Conservation (phyloP, 2,797 vertebrate species). For the Falco peregrinus region DNA sequence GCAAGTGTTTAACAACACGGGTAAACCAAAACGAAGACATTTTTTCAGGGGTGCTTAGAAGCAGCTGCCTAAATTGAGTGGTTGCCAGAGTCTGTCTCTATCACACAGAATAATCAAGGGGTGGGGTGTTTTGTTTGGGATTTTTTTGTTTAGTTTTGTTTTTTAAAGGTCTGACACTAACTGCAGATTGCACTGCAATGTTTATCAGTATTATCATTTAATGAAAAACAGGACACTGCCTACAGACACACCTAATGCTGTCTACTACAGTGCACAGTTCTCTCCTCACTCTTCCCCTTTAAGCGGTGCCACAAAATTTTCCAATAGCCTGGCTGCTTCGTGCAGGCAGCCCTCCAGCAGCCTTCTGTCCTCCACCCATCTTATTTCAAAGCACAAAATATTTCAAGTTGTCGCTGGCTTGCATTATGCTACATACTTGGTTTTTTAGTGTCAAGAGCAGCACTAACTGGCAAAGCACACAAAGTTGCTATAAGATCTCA, state of each 20-base stretch:
- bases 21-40: accelerated
- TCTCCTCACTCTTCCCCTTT: not conserved
- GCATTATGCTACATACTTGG: accelerated
- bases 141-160: not conserved
- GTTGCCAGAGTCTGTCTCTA: not conserved
- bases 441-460: not conserved
- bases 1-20: not conserved
- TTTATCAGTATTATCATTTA: not conserved
- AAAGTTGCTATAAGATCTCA: not conserved
- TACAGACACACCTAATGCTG: accelerated
- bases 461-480: not conserved
- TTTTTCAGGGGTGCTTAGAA: not conserved
- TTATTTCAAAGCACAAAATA: not conserved
- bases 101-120: not conserved
- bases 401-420: accelerated
- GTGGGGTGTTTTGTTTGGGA: not conserved
- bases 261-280: too few species aligned
- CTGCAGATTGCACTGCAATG: not conserved
- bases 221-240: not conserved
- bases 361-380: not conserved
- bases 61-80: not conserved
- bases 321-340: not conserved
- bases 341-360: not conserved
- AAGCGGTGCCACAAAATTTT: not conserved
- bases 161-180: not conserved